Conservation (phyloP, 2,797 vertebrate genomes). For the Coranthus polyacanthus region DNA sequence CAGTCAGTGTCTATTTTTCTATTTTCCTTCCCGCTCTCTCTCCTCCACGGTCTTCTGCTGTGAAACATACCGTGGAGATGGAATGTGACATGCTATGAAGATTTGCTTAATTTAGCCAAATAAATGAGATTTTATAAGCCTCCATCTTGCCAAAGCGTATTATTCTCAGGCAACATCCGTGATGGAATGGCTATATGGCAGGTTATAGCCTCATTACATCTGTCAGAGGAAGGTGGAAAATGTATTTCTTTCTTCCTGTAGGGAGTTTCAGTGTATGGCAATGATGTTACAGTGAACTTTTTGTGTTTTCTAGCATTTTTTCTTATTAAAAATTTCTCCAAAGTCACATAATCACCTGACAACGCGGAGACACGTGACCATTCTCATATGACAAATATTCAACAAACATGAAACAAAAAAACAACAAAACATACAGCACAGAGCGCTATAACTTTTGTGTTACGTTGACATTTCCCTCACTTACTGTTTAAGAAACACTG, state of each 20-base stretch:
- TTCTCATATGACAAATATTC: no score
- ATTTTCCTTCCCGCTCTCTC: conserved; percentile 41
- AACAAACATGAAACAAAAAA: no score
- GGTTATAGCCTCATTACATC: conserved; percentile 21
- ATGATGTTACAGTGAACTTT: not conserved
- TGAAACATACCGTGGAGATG: conserved; percentile 56
- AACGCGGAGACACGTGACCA: no score
- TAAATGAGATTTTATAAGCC: conserved; percentile 74
- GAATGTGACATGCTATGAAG: conserved; percentile 60
- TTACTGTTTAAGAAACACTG: no score
- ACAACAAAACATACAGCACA: no score
- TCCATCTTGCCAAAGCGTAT: conserved; percentile 44
- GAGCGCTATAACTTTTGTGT: no score
- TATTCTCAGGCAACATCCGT: conserved; percentile 49
- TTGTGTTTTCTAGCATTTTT: conserved; percentile 11
- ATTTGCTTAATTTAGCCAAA: conserved; percentile 74
- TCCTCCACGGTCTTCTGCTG: conserved; percentile 19
- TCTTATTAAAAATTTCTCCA: not conserved
- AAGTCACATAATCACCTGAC: no score
- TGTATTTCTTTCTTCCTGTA: not conserved
- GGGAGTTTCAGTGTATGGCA: not conserved
- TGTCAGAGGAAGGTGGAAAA: not conserved
- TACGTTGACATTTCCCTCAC: no score
- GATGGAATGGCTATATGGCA: conserved; percentile 17
- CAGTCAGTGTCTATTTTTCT: conserved; percentile 62